Base-by-base conservation (phyloP, 2,888 invertebrate species). In the Anthrax anthrax region DNA sequence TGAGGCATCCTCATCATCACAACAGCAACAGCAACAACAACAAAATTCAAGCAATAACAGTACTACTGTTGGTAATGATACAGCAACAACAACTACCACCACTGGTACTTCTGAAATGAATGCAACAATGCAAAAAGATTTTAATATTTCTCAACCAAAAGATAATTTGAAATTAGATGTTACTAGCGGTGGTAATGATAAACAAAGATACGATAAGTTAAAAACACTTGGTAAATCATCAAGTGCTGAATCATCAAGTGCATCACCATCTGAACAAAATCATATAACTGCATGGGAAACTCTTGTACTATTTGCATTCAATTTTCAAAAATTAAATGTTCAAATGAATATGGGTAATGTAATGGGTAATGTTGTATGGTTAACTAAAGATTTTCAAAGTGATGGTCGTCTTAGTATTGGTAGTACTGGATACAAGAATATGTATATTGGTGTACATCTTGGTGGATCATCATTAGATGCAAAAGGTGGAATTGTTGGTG, bases 271-370 rank as follows among this genome's bases (percentile, higher is more conserved):
- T 1, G 79, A 80, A 52, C 71, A 74, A 46, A 78, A 78, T 55
- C 75, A 75, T 48, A 74, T 78, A 51, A 79, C 86, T 4, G 83
- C 90, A 38, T 96, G 96, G 96, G 94, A 96, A 70, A 95, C 96
- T 4, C 71, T 95, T 43, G 96, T 97, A 4, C 72, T 97, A 47
- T 94, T 96, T 70, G 91, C 92, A 0, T 85, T 97, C 38, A 95
- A 96, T 72, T 91, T 97, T 65, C 91, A 94, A 40, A 83, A 88
- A 58, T 75, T 98, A 44, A 95, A 96, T 66, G 90, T 98, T 12
- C 90, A 92, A 62, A 96, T 97, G 85, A 97, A 97, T 68, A 98
- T 98, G 94, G 95, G 96, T 38, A 97, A 97, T 62, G 95, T 97
- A 1, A 97, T 98, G 94, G 97, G 98, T 14, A 95, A 95, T 63